Percentiles rank a stretch among this genome's conserved stretches.
Conservation (phyloP, 2,113 vertebrate species). For the Neogobius melanostomus region DNA sequence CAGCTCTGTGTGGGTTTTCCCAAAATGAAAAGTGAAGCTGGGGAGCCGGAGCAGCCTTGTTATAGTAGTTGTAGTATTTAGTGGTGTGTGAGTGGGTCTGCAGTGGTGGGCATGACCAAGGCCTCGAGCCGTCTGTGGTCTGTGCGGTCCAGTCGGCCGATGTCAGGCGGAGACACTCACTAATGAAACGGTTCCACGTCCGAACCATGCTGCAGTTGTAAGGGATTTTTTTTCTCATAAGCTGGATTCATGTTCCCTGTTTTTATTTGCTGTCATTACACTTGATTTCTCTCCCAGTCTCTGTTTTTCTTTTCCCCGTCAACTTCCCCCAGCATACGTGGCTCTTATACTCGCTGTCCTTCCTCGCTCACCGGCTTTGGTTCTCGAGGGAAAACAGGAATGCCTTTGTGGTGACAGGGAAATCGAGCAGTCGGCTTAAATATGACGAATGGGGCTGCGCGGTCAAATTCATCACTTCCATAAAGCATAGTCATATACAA, state of each 20-base stretch:
- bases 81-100: constrained; percentile 48
- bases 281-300: constrained; percentile 19
- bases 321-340: constrained; percentile 11
- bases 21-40: constrained; percentile 29
- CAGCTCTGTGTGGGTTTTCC: constrained; percentile 32
- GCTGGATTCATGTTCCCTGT: constrained; percentile 30
- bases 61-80: constrained; percentile 37
- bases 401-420: constrained; percentile 33
- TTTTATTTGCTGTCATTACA: constrained; percentile 27
- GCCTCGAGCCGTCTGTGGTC: constrained; percentile 63
- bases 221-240: constrained; percentile 3
- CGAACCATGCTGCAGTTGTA: constrained; percentile 38
- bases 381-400: constrained; percentile 45
- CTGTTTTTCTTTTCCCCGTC: constrained; percentile 19
- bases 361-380: neutral
- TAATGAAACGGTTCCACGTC: constrained; percentile 72
- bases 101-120: constrained; percentile 38
- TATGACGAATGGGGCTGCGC: constrained; percentile 29
- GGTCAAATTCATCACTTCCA: constrained; percentile 53
- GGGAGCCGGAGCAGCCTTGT: constrained; percentile 32
- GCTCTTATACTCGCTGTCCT: constrained; percentile 13
- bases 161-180: constrained; percentile 59
- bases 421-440: constrained; percentile 45
- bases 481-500: constrained; percentile 34
- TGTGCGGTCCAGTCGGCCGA: constrained; percentile 57